Percentiles rank a stretch among this genome's conserved stretches.
These are phyloP conservation scores for Rapana venosa DNA, from an alignment of 2,888 invertebrate genomes.

Conservation along the genomic window DNA sequence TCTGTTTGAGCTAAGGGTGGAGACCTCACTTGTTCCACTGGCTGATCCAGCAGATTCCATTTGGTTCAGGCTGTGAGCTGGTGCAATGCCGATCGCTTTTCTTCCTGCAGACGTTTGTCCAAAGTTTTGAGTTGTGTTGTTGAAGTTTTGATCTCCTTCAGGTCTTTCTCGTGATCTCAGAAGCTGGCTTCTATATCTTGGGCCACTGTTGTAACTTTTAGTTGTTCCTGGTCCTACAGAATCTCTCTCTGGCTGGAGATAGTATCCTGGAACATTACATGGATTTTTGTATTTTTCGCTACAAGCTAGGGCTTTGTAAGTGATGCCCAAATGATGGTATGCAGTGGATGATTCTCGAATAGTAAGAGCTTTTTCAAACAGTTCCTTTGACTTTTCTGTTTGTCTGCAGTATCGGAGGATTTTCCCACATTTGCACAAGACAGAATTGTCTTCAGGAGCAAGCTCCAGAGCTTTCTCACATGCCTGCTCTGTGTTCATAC, in stretches of 20 bases:
- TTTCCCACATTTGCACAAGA: constrained; percentile 17
- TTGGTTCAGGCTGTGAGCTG: neutral
- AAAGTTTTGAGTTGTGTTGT: neutral
- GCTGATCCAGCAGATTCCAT: neutral
- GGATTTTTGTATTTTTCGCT: neutral
- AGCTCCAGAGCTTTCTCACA: constrained; percentile 28
- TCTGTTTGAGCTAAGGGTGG: neutral
- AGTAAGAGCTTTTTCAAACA: constrained; percentile 6
- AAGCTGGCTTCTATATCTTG: too few relatives aligned
- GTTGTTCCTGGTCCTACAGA: neutral
- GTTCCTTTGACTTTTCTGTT: neutral
- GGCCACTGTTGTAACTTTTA: neutral
- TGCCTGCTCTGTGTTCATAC: neutral
- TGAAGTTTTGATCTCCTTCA: too few relatives aligned
- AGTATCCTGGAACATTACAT: neutral
- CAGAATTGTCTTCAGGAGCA: constrained; percentile 20
- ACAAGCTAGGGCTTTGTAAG: constrained; percentile 29
- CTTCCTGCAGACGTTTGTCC: neutral
- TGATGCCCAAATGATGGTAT: constrained; percentile 27
- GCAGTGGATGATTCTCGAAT: constrained; percentile 35
- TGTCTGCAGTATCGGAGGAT: neutral
- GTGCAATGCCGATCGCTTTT: neutral
- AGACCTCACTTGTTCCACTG: neutral
- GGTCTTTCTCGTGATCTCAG: too few relatives aligned
- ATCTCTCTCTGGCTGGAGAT: neutral